Evolutionary conservation across 30 jellyfish, hydroid and myxozoan genomes (phyloP).

Genomic region (Phacellophora camtschatica): DNA sequence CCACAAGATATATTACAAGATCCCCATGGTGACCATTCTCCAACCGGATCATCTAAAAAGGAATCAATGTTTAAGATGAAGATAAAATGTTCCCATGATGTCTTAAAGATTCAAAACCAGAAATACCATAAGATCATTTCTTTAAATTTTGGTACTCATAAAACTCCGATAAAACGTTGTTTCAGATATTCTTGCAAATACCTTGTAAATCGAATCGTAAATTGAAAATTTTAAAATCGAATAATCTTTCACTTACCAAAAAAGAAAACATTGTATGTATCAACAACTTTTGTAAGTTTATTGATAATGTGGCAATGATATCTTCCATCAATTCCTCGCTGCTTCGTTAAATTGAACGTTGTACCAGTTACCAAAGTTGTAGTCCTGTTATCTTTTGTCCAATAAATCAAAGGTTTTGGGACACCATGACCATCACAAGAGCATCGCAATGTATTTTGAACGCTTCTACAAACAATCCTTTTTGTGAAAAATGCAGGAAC

Average conservation of each 20-base stretch:
- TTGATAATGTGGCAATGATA: conserved; percentile 67
- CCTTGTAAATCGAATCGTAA: too few species aligned
- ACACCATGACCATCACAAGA: conserved; percentile 79
- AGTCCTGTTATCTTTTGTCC: conserved; percentile 60
- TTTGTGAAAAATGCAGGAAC: conserved; percentile 62
- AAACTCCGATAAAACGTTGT: too few species aligned
- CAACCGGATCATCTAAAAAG: conserved; percentile 17
- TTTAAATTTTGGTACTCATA: too few species aligned
- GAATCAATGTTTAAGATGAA: too few species aligned
- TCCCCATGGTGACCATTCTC: conserved; percentile 57
- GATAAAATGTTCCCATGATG: too few species aligned
- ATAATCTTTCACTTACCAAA: too few species aligned
- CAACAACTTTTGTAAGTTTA: conserved; percentile 21
- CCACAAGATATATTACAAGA: conserved; percentile 76
- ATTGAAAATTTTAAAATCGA: too few species aligned
- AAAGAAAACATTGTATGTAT: conserved; percentile 10
- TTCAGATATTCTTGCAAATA: too few species aligned
- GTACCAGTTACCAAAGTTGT: conserved; percentile 18
- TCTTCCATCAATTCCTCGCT: conserved; percentile 33
- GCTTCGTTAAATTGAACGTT: conserved; percentile 32
- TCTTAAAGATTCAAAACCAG: too few species aligned
- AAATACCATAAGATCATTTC: too few species aligned
- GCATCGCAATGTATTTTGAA: conserved; percentile 19
- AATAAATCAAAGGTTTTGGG: conserved; percentile 58
- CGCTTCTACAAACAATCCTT: background rate